These are phyloP conservation scores for Solenopsis invicta DNA, from an alignment of 1,140 invertebrate species.

Conservation along the genomic window DNA sequence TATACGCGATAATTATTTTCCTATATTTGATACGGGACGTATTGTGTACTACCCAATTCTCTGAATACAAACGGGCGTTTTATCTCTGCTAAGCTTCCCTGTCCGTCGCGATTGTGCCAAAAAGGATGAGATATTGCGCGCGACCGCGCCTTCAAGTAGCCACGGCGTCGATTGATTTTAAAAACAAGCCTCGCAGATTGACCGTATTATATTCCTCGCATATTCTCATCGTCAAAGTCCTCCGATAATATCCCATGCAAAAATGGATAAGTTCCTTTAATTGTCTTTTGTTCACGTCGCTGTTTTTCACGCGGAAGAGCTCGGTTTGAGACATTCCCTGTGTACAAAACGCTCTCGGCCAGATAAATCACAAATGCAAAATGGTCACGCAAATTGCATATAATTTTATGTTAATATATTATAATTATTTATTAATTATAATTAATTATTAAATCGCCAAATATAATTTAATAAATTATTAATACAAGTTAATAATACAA, in stretches of 20 bases:
- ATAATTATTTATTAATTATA: constrained; percentile 13
- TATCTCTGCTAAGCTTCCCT: constrained; percentile 44
- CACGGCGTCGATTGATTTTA: neutral
- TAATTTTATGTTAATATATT: constrained; percentile 21
- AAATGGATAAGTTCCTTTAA: neutral
- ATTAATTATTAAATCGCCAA: constrained; percentile 8
- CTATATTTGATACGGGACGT: constrained; percentile 72
- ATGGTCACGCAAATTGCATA: neutral
- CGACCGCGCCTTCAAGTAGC: neutral
- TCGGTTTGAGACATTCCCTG: neutral
- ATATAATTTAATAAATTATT: constrained; percentile 24
- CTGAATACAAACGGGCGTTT: constrained; percentile 42
- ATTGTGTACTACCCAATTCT: constrained; percentile 63
- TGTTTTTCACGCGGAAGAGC: neutral
- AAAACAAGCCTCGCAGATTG: neutral
- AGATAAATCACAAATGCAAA: neutral
- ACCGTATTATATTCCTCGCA: constrained; percentile 18
- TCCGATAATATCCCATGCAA: neutral
- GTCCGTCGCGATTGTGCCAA: constrained; percentile 72
- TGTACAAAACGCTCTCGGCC: neutral
- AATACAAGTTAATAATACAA: neutral
- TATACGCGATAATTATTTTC: constrained; percentile 79
- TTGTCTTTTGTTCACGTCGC: neutral
- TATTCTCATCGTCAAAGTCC: neutral
- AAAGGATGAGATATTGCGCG: neutral